Evolutionary conservation across 2,888 invertebrate genomes (phyloP).

Genomic region (Leptothorax acervorum): DNA sequence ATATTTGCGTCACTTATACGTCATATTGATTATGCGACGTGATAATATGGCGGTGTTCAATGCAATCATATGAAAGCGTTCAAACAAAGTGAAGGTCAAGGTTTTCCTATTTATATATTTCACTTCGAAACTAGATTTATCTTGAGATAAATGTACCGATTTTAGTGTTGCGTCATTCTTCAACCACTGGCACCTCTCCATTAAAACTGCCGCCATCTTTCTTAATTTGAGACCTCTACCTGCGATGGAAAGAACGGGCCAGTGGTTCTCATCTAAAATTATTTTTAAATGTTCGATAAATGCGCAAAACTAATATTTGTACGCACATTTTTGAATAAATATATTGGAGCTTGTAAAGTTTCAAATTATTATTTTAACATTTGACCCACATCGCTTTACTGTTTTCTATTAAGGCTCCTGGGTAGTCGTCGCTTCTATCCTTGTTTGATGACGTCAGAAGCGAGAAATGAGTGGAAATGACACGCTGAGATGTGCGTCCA

Average conservation of each 20-base stretch:
- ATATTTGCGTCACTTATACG: background rate
- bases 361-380: background rate
- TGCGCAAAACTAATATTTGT: background rate
- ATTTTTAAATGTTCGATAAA: background rate
- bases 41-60: background rate
- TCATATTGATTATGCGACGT: background rate
- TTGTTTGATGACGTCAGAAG: no score
- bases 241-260: background rate
- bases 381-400: background rate
- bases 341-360: background rate
- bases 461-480: no score
- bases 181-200: background rate
- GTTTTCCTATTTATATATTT: background rate
- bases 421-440: no score
- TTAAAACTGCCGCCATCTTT: constrained; percentile 19
- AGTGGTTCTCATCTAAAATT: constrained; percentile 1
- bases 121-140: background rate
- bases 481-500: no score
- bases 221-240: constrained; percentile 11
- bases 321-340: background rate
- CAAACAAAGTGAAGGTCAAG: background rate
- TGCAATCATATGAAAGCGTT: background rate
- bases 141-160: background rate
- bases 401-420: no score
- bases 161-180: background rate